phyloP scores from a whole-genome alignment of 2,797 vertebrate species.

The Iguana delicatissima region DNA sequence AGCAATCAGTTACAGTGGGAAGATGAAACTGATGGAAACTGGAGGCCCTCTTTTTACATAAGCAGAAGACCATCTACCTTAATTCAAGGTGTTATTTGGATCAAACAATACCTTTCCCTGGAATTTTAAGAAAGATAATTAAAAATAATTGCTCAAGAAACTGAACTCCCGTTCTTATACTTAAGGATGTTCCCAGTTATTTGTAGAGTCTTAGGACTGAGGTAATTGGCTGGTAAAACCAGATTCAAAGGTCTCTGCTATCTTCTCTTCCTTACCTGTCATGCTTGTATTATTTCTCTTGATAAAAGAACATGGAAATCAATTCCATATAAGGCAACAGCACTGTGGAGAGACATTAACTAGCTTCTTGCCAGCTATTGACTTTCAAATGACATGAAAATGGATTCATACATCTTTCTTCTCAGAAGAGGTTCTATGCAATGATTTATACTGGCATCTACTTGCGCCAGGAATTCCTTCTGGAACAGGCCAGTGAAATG shows the following conservation, averaged over 20 bases:
- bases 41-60: background rate
- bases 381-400: conserved; percentile 17
- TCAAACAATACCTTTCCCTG: background rate
- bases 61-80: background rate
- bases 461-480: background rate
- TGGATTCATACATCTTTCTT: background rate
- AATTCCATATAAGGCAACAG: conserved; percentile 3
- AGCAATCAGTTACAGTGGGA: background rate
- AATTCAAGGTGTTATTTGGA: background rate
- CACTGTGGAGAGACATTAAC: background rate
- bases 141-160: background rate
- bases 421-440: fast-evolving
- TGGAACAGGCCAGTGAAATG: background rate
- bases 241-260: background rate
- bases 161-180: background rate
- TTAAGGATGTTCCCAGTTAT: background rate
- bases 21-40: background rate
- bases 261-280: background rate
- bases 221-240: background rate
- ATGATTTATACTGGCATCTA: conserved; percentile 10
- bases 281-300: conserved; percentile 2
- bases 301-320: conserved; percentile 18
- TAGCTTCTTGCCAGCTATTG: background rate
- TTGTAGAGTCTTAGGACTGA: background rate
- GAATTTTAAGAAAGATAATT: too few relatives aligned